Conservation (phyloP, 2,797 vertebrate genomes). For the Micropoecilia bifurca region DNA sequence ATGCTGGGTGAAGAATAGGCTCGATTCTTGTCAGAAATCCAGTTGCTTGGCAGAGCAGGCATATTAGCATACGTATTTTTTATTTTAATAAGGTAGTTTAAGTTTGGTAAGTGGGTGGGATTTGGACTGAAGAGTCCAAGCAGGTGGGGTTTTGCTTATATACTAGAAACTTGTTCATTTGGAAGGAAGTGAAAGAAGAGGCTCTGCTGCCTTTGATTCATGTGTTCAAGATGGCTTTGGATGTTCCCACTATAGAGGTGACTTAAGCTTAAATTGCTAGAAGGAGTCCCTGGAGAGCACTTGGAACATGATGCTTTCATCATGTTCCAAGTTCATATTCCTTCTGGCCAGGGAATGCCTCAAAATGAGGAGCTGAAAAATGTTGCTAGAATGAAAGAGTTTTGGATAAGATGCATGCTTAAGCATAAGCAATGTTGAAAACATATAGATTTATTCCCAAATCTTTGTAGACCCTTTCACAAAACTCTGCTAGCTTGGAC, state of each 20-base stretch:
- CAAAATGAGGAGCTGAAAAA: neutral
- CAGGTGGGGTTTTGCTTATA: neutral
- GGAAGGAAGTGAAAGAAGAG: neutral
- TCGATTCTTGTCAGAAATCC: neutral
- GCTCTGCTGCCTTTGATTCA: neutral
- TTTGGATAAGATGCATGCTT: neutral
- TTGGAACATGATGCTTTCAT: neutral
- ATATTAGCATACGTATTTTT: slow-evolving; percentile 4
- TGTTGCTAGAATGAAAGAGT: neutral
- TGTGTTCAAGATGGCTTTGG: neutral
- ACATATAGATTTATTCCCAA: neutral
- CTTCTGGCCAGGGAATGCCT: too few relatives aligned
- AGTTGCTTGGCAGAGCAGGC: slow-evolving; percentile 17
- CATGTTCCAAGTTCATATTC: neutral
- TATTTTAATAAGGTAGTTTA: neutral
- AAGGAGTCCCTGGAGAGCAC: neutral
- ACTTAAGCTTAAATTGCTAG: neutral
- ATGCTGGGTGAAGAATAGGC: slow-evolving; percentile 18
- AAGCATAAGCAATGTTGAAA: neutral
- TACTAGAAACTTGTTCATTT: neutral
- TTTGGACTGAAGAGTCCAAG: neutral
- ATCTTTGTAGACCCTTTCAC: neutral
- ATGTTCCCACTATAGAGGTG: neutral
- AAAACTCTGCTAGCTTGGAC: neutral
- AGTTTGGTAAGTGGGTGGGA: neutral